Evolutionary conservation across 2,113 vertebrate genomes (phyloP).

Genomic region (Cyanoramphus novaezelandiae): DNA sequence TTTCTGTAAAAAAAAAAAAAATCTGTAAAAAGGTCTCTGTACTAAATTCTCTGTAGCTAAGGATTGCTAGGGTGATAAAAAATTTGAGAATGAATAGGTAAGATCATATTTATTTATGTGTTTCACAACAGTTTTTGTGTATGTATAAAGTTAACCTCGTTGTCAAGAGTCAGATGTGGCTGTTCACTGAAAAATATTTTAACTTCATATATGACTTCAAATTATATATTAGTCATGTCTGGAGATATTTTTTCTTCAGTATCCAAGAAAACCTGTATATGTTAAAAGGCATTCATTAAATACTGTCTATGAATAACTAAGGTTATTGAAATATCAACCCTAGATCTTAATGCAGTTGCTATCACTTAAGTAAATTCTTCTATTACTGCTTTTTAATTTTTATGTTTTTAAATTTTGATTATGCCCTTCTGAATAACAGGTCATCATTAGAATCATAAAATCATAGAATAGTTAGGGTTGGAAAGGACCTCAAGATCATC

Average conservation of each 20-base stretch:
- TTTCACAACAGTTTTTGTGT: neutral
- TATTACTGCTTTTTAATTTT: neutral
- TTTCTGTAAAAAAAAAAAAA: neutral
- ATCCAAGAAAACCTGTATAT: neutral
- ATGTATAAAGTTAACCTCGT: neutral
- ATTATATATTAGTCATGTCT: neutral
- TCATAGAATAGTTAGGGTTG: too few species aligned
- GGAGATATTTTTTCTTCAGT: neutral
- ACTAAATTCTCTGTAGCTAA: neutral
- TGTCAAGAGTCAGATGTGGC: neutral
- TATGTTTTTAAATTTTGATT: neutral
- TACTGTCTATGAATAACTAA: neutral
- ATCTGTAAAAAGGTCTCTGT: neutral
- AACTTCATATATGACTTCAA: neutral
- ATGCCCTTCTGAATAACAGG: neutral
- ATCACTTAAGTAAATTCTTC: neutral
- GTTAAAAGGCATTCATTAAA: neutral
- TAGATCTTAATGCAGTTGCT: neutral
- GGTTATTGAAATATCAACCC: neutral
- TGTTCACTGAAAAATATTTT: neutral
- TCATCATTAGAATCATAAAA: neutral
- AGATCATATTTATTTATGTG: neutral
- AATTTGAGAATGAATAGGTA: neutral
- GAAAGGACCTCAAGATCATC: too few species aligned
- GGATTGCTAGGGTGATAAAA: neutral